Evolutionary conservation across 2,797 vertebrate species (phyloP).

Genomic region (Parauchenoglanis ngamensis): DNA sequence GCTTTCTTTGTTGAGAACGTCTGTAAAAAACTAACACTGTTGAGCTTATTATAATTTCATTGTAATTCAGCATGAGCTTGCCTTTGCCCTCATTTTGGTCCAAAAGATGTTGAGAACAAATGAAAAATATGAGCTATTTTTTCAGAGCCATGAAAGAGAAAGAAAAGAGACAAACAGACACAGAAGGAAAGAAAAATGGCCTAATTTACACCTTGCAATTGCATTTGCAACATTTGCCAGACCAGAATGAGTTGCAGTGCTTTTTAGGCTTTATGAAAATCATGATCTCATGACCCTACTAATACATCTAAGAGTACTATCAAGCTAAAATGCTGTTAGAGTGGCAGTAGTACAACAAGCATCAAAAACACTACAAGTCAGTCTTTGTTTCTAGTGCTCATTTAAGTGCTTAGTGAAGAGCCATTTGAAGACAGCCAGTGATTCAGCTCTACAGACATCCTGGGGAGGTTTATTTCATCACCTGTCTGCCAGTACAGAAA

Average conservation of each 20-base stretch:
- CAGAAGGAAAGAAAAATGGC: neutral
- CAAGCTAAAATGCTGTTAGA: neutral
- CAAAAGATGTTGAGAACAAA: neutral
- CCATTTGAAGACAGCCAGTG: neutral
- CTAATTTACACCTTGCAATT: neutral
- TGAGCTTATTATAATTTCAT: neutral
- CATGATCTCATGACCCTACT: neutral
- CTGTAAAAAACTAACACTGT: neutral
- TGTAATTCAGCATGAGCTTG: neutral
- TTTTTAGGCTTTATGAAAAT: neutral
- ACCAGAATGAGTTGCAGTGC: neutral
- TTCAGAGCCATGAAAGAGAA: neutral
- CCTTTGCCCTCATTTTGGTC: neutral
- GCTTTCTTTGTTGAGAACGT: neutral
- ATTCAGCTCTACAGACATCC: neutral
- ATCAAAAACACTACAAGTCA: neutral
- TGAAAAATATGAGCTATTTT: neutral
- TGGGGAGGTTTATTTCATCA: neutral
- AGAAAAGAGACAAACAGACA: neutral
- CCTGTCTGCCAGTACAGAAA: neutral
- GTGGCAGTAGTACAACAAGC: neutral
- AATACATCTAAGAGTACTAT: neutral
- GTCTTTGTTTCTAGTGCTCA: neutral
- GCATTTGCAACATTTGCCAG: neutral
- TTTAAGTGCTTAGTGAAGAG: neutral